Conservation (phyloP, 2,113 vertebrate genomes). For the Hemicordylus capensis region DNA sequence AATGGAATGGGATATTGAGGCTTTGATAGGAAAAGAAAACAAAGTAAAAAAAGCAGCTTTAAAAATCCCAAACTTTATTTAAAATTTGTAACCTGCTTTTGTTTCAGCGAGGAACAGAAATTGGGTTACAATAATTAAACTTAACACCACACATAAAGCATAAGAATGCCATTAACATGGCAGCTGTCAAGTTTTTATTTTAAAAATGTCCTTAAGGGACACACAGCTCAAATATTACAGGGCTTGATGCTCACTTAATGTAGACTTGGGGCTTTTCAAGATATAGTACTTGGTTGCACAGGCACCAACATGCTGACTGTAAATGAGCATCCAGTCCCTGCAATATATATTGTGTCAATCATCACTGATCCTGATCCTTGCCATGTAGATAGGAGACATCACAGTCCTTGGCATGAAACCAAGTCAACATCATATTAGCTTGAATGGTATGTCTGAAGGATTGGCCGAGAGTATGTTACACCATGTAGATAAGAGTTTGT, state of each 20-base stretch:
- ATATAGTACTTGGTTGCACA: not conserved
- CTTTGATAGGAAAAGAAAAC: not conserved
- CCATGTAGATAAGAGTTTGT: too few species aligned
- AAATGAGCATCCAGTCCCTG: too few species aligned
- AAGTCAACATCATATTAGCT: not conserved
- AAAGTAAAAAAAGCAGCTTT: not conserved
- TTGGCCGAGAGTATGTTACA: too few species aligned
- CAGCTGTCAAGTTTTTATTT: not conserved
- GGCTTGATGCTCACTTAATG: not conserved
- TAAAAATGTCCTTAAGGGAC: not conserved
- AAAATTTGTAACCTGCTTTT: not conserved
- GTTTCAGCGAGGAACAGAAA: not conserved
- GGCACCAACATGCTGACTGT: too few species aligned
- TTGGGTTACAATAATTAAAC: not conserved
- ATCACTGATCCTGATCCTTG: not conserved
- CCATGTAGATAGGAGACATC: too few species aligned
- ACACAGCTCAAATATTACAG: not conserved
- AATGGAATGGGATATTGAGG: not conserved
- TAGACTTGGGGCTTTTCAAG: not conserved
- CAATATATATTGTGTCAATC: not conserved
- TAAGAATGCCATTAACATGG: not conserved
- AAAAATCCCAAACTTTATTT: not conserved
- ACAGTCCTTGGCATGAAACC: not conserved
- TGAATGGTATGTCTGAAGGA: too few species aligned
- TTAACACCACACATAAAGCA: not conserved